Evolutionary conservation across 1,140 invertebrate genomes (phyloP).

Genomic region (Macrocentrus cingulum): DNA sequence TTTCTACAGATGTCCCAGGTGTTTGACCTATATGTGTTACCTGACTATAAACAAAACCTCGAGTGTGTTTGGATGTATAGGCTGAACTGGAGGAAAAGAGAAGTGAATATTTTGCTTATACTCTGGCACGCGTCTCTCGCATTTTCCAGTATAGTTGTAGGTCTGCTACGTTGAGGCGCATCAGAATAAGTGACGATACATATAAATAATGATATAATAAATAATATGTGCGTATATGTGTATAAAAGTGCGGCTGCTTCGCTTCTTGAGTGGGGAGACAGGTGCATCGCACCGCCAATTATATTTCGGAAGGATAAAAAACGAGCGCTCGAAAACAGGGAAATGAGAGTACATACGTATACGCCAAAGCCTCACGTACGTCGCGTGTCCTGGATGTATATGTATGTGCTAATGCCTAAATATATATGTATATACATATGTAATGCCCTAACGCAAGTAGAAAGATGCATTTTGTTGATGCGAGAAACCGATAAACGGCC

Average conservation of each 20-base stretch:
- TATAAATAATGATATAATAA: too few relatives aligned
- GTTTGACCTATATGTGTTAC: too few relatives aligned
- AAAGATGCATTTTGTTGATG: too few relatives aligned
- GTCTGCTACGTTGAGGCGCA: background rate
- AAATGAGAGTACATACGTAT: constrained; percentile 35
- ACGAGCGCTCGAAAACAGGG: constrained; percentile 47
- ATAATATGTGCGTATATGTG: constrained; percentile 5
- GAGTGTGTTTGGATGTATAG: too few relatives aligned
- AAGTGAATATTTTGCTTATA: background rate
- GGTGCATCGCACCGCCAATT: constrained; percentile 60
- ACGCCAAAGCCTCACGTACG: too few relatives aligned
- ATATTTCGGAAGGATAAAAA: constrained; percentile 58
- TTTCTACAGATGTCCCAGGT: background rate
- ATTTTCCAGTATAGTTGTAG: background rate
- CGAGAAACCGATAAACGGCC: too few relatives aligned
- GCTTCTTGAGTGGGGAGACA: constrained; percentile 44
- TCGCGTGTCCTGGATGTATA: constrained; percentile 10
- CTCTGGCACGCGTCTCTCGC: constrained; percentile 22
- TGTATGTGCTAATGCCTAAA: background rate
- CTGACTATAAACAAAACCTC: background rate
- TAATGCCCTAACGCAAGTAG: too few relatives aligned
- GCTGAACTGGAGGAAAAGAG: background rate
- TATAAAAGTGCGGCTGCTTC: constrained; percentile 13
- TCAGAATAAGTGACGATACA: constrained; percentile 9
- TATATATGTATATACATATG: constrained; percentile 18